Evolutionary conservation across 2,888 invertebrate species (phyloP).

Genomic region (Brachyptera risi): DNA sequence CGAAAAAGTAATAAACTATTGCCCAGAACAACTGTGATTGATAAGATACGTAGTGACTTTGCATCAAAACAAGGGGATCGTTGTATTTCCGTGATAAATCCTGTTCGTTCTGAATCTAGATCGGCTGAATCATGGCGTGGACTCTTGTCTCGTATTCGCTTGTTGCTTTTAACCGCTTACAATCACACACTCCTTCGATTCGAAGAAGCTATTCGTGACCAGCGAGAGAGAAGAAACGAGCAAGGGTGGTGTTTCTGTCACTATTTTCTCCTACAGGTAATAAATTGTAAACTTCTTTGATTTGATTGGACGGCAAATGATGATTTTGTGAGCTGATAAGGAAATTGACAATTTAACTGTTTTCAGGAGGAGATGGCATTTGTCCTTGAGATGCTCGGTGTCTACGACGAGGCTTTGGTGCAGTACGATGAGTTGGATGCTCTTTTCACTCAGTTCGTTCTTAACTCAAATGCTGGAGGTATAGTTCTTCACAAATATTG

Average conservation of each 20-base stretch:
- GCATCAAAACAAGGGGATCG: slow-evolving; percentile 78
- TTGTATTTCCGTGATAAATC: slow-evolving; percentile 87
- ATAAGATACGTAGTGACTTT: slow-evolving; percentile 93
- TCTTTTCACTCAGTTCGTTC: slow-evolving; percentile 91
- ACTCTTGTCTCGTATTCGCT: slow-evolving; percentile 75
- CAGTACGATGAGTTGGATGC: slow-evolving; percentile 98
- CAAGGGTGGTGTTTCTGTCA: slow-evolving; percentile 91
- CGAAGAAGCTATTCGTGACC: slow-evolving; percentile 85
- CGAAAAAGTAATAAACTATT: slow-evolving; percentile 87
- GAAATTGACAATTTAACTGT: too few relatives aligned
- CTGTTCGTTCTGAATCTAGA: slow-evolving; percentile 81
- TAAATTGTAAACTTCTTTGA: neutral
- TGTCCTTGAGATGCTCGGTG: slow-evolving; percentile 88
- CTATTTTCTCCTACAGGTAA: slow-evolving; percentile 86
- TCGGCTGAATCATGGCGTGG: slow-evolving; percentile 89
- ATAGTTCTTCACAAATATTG: too few relatives aligned
- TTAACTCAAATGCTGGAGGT: slow-evolving; percentile 84
- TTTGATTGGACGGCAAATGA: neutral
- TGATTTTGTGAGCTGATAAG: neutral
- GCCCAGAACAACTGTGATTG: slow-evolving; percentile 87
- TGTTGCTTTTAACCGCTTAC: slow-evolving; percentile 79
- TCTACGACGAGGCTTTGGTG: slow-evolving; percentile 90
- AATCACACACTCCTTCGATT: slow-evolving; percentile 80
- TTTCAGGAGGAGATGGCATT: slow-evolving; percentile 91
- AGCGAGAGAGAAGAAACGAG: slow-evolving; percentile 86